A percentile compares a stretch with the other conserved stretches of the same genome.
Evolutionary conservation across 2,888 invertebrate species (phyloP).

Genomic region (Smittia sp.): DNA sequence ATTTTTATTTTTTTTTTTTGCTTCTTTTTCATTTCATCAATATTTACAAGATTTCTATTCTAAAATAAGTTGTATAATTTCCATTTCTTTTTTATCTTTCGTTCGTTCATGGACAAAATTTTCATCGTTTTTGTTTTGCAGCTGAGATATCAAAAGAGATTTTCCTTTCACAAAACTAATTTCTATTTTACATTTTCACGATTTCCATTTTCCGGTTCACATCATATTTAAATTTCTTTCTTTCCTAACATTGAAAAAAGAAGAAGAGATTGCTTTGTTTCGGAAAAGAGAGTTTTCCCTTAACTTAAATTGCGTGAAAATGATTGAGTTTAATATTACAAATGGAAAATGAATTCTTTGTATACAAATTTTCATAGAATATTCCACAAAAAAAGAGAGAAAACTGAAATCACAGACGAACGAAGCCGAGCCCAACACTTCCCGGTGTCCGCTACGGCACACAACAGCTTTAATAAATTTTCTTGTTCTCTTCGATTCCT

Average conservation of each 20-base stretch:
- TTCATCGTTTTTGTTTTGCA: background rate
- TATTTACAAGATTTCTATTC: constrained; percentile 25
- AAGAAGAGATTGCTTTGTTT: background rate
- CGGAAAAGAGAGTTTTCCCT: background rate
- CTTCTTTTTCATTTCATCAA: constrained; percentile 10
- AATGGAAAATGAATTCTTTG: background rate
- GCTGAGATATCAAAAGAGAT: constrained; percentile 19
- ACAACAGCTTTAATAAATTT: constrained; percentile 19
- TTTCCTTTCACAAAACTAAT: background rate
- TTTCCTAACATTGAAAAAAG: background rate
- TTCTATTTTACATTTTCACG: constrained; percentile 1
- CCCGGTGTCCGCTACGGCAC: background rate
- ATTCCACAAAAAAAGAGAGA: background rate
- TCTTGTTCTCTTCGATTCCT: constrained; percentile 4
- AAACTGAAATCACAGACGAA: constrained; percentile 19
- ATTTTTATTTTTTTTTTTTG: background rate
- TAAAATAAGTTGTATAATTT: constrained; percentile 13
- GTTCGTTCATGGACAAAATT: background rate
- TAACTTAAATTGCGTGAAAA: constrained; percentile 2
- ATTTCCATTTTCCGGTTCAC: background rate
- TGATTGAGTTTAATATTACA: constrained; percentile 10
- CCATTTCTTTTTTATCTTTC: background rate
- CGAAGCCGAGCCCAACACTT: background rate
- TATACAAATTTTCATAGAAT: background rate
- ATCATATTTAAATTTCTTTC: background rate